A percentile compares a stretch with the other conserved stretches of the same genome.
phyloP scores from a whole-genome alignment of 1,140 invertebrate genomes.

The Eciton burchellii region DNA sequence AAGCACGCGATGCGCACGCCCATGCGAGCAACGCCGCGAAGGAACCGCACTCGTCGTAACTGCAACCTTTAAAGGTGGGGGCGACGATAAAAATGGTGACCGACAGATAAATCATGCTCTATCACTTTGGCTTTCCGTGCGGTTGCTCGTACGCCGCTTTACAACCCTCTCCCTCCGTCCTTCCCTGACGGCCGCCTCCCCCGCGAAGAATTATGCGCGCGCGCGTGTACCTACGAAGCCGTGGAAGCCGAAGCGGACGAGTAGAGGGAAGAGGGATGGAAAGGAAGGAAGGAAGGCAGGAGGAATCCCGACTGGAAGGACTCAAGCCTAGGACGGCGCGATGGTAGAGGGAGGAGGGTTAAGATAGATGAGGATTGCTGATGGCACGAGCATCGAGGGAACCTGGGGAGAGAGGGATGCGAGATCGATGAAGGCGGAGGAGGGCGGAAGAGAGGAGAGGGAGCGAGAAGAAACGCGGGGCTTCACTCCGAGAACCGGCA shows the following conservation, averaged over 20 bases:
- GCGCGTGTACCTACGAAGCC: constrained; percentile 39
- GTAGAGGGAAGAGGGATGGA: constrained; percentile 25
- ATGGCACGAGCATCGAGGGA: constrained; percentile 61
- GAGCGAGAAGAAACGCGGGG: constrained; percentile 4
- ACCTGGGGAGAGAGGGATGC: constrained; percentile 35
- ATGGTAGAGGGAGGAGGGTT: constrained; percentile 35
- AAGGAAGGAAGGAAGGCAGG: constrained; percentile 52
- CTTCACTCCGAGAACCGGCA: constrained; percentile 8
- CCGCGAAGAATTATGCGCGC: constrained; percentile 38
- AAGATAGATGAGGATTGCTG: constrained; percentile 74
- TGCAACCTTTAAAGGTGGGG: constrained; percentile 69
- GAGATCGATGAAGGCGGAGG: constrained; percentile 64
- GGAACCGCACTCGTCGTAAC: constrained; percentile 64
- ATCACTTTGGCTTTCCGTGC: constrained; percentile 66
- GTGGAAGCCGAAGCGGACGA: constrained; percentile 41
- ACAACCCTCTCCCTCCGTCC: constrained; percentile 11
- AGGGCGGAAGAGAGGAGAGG: background rate
- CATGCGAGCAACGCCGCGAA: constrained; percentile 31
- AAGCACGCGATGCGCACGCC: constrained; percentile 10
- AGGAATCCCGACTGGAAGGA: constrained; percentile 54
- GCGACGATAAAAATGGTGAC: constrained; percentile 72
- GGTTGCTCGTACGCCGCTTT: constrained; percentile 56
- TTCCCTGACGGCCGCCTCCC: background rate
- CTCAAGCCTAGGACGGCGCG: constrained; percentile 49
- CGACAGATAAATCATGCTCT: constrained; percentile 75